phyloP scores from a whole-genome alignment of 2,888 invertebrate genomes.

The Netelia inedita region DNA sequence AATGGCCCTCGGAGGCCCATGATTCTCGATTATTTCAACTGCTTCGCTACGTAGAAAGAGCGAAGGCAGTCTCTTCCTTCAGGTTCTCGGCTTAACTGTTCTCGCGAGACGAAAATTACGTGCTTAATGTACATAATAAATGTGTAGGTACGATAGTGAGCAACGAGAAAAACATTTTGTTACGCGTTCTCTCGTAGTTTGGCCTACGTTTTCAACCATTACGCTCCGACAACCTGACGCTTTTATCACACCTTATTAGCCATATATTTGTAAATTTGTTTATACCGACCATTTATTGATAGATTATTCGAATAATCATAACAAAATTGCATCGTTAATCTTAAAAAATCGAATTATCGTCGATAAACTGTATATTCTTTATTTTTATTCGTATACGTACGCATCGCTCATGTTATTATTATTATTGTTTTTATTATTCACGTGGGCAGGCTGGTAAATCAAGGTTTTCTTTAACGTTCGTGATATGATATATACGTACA shows the following conservation, averaged over 20 bases:
- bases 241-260: no score
- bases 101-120: slow-evolving; percentile 38
- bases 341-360: no score
- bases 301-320: no score
- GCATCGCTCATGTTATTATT: slow-evolving; percentile 5
- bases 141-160: slow-evolving; percentile 11
- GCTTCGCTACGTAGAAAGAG: slow-evolving; percentile 25
- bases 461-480: slow-evolving; percentile 18
- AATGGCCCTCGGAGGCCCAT: slow-evolving; percentile 67
- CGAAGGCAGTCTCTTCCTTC: slow-evolving; percentile 34
- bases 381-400: background rate
- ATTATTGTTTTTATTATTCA: slow-evolving; percentile 23
- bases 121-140: slow-evolving; percentile 39
- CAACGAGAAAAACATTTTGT: background rate
- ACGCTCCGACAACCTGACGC: no score
- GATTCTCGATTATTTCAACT: slow-evolving; percentile 68
- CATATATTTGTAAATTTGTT: no score
- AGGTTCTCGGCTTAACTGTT: slow-evolving; percentile 63
- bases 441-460: slow-evolving; percentile 1
- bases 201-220: background rate
- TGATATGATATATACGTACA: background rate
- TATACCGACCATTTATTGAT: no score
- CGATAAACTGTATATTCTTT: no score
- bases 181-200: background rate
- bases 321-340: no score